Evolutionary conservation across 2,113 vertebrate species (phyloP).

Genomic region (Tiliqua scincoides): DNA sequence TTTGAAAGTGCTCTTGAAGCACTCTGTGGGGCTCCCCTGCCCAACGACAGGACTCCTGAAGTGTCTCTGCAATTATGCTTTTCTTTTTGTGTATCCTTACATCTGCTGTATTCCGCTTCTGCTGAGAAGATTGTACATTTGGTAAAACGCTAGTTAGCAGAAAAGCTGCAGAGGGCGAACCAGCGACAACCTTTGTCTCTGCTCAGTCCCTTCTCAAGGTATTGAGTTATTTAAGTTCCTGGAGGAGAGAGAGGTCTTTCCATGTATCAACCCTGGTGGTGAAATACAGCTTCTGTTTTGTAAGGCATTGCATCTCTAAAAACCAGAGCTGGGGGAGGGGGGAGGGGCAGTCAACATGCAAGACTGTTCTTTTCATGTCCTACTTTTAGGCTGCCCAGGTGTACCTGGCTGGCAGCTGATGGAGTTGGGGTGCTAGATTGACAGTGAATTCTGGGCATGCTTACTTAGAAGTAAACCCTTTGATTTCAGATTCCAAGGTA

Average conservation of each 20-base stretch:
- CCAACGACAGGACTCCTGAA: constrained; percentile 6
- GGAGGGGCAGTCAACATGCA: background rate
- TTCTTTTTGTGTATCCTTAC: constrained; percentile 13
- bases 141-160: constrained; percentile 10
- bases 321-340: background rate
- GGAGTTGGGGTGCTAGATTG: too few species aligned
- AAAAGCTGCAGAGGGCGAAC: background rate
- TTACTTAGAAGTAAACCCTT: too few species aligned
- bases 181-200: background rate
- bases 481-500: too few species aligned
- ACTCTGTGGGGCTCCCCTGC: background rate
- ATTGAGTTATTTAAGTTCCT: background rate
- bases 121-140: background rate
- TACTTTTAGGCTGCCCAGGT: too few species aligned
- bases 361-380: background rate
- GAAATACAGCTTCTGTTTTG: background rate
- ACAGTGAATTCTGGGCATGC: too few species aligned
- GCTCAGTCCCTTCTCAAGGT: background rate
- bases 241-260: background rate
- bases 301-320: background rate
- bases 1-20: constrained; percentile 19
- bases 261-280: background rate
- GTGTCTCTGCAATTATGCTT: background rate
- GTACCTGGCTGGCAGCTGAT: too few species aligned
- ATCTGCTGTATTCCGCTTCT: background rate